A percentile compares a stretch with the other conserved stretches of the same genome.
These are phyloP conservation scores for Sphyrna mokarran DNA, from an alignment of 2,113 vertebrate species.

Conservation along the genomic window DNA sequence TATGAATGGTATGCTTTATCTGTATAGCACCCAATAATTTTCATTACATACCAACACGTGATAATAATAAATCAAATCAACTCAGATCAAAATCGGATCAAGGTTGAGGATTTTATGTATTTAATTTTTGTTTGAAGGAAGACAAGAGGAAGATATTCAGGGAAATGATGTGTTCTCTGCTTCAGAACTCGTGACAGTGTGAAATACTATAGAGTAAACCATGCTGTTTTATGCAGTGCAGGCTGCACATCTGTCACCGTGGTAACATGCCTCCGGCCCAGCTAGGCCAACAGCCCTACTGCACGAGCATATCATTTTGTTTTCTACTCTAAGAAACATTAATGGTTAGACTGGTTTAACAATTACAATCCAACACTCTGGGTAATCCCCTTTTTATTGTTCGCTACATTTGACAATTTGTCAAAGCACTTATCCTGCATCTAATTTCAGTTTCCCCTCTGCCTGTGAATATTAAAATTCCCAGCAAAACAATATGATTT, in stretches of 20 bases:
- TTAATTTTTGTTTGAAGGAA: background rate
- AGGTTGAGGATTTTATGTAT: background rate
- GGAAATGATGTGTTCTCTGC: background rate
- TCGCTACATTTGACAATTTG: background rate
- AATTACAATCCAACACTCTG: background rate
- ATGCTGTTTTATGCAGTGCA: background rate
- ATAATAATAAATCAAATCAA: too few species aligned
- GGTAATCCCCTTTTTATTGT: background rate
- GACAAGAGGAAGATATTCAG: background rate
- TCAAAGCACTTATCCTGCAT: background rate
- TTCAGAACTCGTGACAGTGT: background rate
- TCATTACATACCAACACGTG: too few species aligned
- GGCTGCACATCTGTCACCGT: background rate
- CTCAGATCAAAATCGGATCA: too few species aligned
- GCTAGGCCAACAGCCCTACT: background rate
- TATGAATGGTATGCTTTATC: too few species aligned
- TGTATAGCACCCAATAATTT: too few species aligned
- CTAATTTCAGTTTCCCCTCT: background rate
- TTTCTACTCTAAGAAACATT: background rate
- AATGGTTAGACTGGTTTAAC: background rate
- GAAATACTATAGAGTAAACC: background rate
- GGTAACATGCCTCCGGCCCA: background rate
- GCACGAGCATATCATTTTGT: background rate
- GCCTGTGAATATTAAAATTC: background rate
- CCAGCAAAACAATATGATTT: background rate